phyloP scores from a whole-genome alignment of 2,797 vertebrate species.

The Clamator glandarius region DNA sequence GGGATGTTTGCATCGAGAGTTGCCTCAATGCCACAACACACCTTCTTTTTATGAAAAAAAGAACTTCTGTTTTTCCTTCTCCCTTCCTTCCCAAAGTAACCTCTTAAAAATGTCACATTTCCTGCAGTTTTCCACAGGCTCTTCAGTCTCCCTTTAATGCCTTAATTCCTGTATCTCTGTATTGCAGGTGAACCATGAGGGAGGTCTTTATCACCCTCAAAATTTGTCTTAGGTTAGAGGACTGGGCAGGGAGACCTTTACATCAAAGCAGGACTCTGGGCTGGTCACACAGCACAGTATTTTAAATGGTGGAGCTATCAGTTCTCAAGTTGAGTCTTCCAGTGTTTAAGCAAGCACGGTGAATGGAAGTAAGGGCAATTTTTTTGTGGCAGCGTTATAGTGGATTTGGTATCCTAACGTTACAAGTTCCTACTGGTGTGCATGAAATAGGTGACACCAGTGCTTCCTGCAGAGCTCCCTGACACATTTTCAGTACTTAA shows the following conservation, averaged over 20 bases:
- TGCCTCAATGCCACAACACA: not conserved
- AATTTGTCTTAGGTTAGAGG: not conserved
- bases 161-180: not conserved
- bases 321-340: not conserved
- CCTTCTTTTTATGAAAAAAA: not conserved
- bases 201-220: not conserved
- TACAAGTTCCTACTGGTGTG: not conserved
- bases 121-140: not conserved
- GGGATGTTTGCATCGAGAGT: not conserved
- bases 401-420: not conserved
- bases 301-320: not conserved
- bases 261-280: not conserved
- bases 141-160: not conserved
- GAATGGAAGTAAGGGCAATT: not conserved
- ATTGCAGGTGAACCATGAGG: not conserved
- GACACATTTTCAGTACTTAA: constrained; percentile 7
- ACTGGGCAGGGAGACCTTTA: not conserved
- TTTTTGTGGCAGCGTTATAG: not conserved
- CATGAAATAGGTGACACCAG: not conserved
- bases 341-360: not conserved
- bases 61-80: not conserved
- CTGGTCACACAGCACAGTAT: not conserved
- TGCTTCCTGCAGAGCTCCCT: not conserved
- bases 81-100: not conserved
- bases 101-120: not conserved